phyloP scores from a whole-genome alignment of 2,888 invertebrate species.

The Melipona bicolor region DNA sequence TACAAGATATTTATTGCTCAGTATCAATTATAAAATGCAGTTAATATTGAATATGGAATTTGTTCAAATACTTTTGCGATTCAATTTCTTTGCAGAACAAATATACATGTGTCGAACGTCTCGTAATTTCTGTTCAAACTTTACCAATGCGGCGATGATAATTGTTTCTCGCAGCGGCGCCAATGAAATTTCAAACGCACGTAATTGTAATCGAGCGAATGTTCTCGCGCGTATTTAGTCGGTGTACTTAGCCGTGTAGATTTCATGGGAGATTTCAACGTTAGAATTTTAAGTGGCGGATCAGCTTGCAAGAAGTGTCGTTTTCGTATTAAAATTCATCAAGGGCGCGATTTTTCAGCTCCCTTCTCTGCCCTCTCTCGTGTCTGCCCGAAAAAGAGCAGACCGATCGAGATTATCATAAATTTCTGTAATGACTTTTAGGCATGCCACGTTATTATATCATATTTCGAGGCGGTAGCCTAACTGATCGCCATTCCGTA shows the following conservation, averaged over 20 bases:
- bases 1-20: too few species aligned
- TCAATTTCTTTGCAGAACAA: too few species aligned
- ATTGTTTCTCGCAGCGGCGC: too few species aligned
- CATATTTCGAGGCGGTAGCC: slow-evolving; percentile 21
- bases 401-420: slow-evolving; percentile 22
- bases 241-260: not conserved
- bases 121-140: too few species aligned
- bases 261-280: not conserved
- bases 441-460: slow-evolving; percentile 48
- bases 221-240: not conserved
- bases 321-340: not conserved
- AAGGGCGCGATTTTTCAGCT: not conserved
- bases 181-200: too few species aligned
- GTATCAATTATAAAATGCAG: too few species aligned
- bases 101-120: too few species aligned
- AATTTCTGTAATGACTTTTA: slow-evolving; percentile 41
- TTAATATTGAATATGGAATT: not conserved
- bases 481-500: slow-evolving; percentile 30
- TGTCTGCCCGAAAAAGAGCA: not conserved
- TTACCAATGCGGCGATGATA: too few species aligned
- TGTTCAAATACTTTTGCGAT: not conserved
- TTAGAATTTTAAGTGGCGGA: not conserved
- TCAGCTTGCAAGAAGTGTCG: not conserved
- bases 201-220: too few species aligned
- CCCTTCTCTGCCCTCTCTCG: not conserved